Evolutionary conservation across 2,113 vertebrate genomes (phyloP), one percentile per base, ranked within the genome.

Genomic region (Mobula birostris): DNA sequence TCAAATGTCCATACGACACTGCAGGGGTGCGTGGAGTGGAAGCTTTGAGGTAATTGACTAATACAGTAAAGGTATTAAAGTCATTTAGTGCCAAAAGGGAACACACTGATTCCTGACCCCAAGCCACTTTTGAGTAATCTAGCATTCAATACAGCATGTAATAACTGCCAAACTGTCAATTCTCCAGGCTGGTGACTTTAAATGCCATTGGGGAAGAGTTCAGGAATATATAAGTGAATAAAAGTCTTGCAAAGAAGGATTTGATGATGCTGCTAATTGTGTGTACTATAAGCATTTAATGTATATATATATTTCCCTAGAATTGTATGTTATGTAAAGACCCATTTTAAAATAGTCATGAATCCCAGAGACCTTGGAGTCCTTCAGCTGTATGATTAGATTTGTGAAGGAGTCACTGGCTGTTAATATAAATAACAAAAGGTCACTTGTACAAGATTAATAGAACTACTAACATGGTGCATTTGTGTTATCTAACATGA

Each of bases 111-210:
- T 98, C 97, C 98, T 99, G 99, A 99, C 99, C 98, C 98, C 97
- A 97, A 99, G 98, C 98, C 98, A 99, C 98, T 99, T 99, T 98
- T 98, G 98, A 98, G 98, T 99, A 99, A 99, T 99, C 99, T 99
- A 98, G 98, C 98, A 99, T 99, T 99, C 98, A 99, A 99, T 99
- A 98, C 98, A 99, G 98, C 98, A 98, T 99, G 98, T 99, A 99
- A 99, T 99, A 98, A 99, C 98, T 99, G 98, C 98, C 97, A 97
- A 97, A 97, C 98, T 99, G 99, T 99, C 99, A 99, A 98, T 99
- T 98, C 98, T 98, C 96, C 96, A 91, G 97, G 97, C 97, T 98
- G 97, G 36, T 97, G 97, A 96, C 97, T 97, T 97, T 96, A 97
- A 98, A 98, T 97, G 96, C 97, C 96, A 97, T 96, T 97, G 97